These are phyloP conservation scores for Dorcus hopei DNA, from an alignment of 2,888 invertebrate genomes.

Conservation along the genomic window DNA sequence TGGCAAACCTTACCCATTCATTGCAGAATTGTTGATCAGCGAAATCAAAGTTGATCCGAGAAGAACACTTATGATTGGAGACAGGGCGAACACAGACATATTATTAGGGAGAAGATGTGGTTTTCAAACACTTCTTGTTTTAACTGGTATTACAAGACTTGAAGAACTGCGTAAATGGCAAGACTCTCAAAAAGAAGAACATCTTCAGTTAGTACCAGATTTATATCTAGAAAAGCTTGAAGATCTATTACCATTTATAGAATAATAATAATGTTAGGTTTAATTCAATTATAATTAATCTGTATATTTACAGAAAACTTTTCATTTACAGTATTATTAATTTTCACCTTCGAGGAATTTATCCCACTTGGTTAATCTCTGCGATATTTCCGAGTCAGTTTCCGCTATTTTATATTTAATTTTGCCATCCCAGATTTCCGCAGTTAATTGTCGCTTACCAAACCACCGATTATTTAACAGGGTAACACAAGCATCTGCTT, in stretches of 20 bases:
- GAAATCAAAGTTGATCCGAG: constrained; percentile 73
- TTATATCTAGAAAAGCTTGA: constrained; percentile 70
- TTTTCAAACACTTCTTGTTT: constrained; percentile 82
- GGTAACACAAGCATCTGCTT: constrained; percentile 85
- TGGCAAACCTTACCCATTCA: constrained; percentile 86
- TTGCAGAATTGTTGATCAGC: constrained; percentile 69
- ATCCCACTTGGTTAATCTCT: constrained; percentile 84
- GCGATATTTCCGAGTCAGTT: constrained; percentile 81
- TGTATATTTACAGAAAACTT: background rate
- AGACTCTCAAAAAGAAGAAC: constrained; percentile 54
- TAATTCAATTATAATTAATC: background rate
- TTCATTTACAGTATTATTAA: too few species aligned
- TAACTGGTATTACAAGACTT: constrained; percentile 75
- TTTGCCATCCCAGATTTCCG: constrained; percentile 93
- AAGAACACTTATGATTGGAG: constrained; percentile 88
- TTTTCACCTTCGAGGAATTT: constrained; percentile 64
- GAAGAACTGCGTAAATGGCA: constrained; percentile 59
- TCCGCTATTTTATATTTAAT: constrained; percentile 84
- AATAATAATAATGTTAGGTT: background rate
- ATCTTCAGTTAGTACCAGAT: constrained; percentile 69
- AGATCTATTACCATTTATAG: constrained; percentile 61
- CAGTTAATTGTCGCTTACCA: constrained; percentile 78
- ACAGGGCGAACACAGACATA: constrained; percentile 91
- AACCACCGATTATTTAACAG: constrained; percentile 89
- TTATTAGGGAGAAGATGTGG: constrained; percentile 84